Evolutionary conservation across 2,888 invertebrate species (phyloP).

Genomic region (Axea sp.): DNA sequence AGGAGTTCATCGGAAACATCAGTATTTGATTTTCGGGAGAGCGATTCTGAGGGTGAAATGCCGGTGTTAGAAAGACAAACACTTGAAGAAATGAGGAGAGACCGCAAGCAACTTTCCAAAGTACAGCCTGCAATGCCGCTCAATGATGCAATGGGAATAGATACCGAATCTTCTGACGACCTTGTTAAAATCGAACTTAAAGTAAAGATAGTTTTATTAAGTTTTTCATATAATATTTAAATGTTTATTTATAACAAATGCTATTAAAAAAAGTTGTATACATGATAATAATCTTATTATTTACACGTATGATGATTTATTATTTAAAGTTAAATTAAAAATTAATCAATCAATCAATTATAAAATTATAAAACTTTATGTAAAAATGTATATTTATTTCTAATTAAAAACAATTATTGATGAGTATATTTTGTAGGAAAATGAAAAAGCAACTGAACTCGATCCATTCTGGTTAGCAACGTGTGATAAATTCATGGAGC

Average conservation of each 20-base stretch:
- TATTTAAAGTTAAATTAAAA: no score
- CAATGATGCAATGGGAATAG: constrained; percentile 75
- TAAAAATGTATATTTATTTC: no score
- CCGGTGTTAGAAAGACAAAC: constrained; percentile 84
- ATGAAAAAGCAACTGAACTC: constrained; percentile 73
- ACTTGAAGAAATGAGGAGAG: constrained; percentile 83
- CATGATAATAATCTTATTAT: no score
- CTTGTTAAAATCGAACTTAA: constrained; percentile 76
- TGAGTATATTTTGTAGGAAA: constrained; percentile 73
- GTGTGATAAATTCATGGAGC: constrained; percentile 89
- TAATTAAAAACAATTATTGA: not conserved
- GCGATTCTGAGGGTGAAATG: constrained; percentile 84
- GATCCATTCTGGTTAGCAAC: constrained; percentile 84
- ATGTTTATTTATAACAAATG: no score
- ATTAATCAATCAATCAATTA: no score
- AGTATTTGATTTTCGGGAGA: constrained; percentile 84
- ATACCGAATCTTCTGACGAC: constrained; percentile 73
- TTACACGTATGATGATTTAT: no score
- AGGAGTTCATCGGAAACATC: constrained; percentile 84
- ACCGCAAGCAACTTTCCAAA: constrained; percentile 82
- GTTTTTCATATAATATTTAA: not conserved
- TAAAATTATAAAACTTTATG: not conserved
- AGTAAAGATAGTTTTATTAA: constrained; percentile 60
- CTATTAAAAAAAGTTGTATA: no score
- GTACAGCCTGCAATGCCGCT: constrained; percentile 81